These are phyloP conservation scores for Phalacrocorax pelagicus DNA, from an alignment of 2,113 vertebrate species.

Conservation along the genomic window DNA sequence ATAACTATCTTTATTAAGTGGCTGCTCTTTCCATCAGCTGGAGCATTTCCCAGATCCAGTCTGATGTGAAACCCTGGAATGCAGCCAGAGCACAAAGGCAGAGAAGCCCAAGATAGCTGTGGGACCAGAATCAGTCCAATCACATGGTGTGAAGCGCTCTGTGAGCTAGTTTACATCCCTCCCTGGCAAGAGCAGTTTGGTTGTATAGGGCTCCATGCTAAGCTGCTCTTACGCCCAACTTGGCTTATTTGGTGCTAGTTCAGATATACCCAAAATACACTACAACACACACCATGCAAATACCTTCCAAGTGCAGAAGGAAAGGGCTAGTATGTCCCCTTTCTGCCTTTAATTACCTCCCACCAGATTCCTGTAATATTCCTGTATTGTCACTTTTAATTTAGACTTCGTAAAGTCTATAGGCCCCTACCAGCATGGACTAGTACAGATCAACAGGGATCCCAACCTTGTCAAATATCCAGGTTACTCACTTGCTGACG, in stretches of 20 bases:
- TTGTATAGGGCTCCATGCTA: background rate
- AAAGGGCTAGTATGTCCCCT: background rate
- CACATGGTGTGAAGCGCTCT: background rate
- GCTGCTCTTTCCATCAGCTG: conserved; percentile 50
- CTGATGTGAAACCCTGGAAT: conserved; percentile 39
- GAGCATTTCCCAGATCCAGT: conserved; percentile 35
- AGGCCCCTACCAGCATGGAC: background rate
- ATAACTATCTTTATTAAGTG: background rate
- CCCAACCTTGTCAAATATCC: background rate
- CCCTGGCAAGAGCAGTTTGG: background rate
- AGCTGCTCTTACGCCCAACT: background rate
- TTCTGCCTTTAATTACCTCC: background rate
- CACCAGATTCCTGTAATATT: background rate
- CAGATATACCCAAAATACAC: background rate
- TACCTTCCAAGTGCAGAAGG: background rate
- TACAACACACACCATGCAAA: background rate
- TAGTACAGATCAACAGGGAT: background rate
- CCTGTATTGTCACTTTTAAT: background rate
- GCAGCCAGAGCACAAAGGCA: background rate
- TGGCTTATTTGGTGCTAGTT: background rate
- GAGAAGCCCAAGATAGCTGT: conserved; percentile 26
- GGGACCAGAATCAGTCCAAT: background rate
- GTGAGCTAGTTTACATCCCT: background rate
- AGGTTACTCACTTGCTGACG: conserved; percentile 54
- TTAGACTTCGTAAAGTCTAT: background rate